phyloP scores from a whole-genome alignment of 2,888 invertebrate genomes.

The Leptarthrus brevirostris region DNA sequence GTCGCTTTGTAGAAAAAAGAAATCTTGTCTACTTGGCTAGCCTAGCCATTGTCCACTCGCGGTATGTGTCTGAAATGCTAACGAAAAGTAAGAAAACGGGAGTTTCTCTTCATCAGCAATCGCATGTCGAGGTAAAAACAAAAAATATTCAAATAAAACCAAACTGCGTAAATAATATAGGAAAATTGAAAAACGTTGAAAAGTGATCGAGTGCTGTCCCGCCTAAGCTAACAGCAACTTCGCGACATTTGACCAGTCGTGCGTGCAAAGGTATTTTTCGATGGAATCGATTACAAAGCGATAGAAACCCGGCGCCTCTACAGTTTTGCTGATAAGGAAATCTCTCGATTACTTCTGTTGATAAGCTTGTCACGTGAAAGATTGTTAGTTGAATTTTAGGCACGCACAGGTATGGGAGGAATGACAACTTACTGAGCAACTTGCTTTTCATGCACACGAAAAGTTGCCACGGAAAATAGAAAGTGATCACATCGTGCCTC shows the following conservation, averaged over 20 bases:
- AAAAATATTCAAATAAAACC: constrained; percentile 4
- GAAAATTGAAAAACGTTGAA: constrained; percentile 21
- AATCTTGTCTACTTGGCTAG: neutral
- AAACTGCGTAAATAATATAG: constrained; percentile 25
- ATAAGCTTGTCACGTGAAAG: constrained; percentile 38
- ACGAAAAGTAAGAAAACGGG: constrained; percentile 1
- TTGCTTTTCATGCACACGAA: neutral
- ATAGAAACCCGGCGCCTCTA: neutral
- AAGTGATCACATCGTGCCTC: constrained; percentile 15
- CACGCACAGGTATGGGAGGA: constrained; percentile 1
- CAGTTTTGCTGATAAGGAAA: constrained; percentile 23
- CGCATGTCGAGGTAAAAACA: neutral
- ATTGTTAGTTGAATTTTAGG: constrained; percentile 11
- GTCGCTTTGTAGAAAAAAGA: neutral
- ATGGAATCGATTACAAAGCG: constrained; percentile 24
- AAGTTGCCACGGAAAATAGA: constrained; percentile 25
- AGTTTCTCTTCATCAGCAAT: constrained; percentile 20
- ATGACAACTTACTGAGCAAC: constrained; percentile 16
- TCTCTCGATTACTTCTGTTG: constrained; percentile 14
- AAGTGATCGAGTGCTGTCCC: constrained; percentile 19
- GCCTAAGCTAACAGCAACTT: neutral
- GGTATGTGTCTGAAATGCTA: neutral
- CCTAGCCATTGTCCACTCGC: neutral
- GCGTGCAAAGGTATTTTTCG: constrained; percentile 27
- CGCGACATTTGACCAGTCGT: constrained; percentile 38